These are phyloP conservation scores for Equus quagga DNA, from an alignment of 2,113 vertebrate species.

Conservation along the genomic window DNA sequence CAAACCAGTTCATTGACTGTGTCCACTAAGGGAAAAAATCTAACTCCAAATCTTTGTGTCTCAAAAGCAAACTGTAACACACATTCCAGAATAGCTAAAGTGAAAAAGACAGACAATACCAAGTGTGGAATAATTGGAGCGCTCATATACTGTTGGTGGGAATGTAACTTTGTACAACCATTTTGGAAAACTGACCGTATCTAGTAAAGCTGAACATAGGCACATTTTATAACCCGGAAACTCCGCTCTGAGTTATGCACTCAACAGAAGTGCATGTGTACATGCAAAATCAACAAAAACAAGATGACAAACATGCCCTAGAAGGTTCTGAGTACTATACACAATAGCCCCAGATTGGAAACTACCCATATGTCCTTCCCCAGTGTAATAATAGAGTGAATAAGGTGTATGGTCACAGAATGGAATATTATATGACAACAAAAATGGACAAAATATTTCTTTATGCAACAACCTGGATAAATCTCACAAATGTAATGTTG, in stretches of 20 bases:
- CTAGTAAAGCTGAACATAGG: background rate
- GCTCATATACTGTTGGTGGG: background rate
- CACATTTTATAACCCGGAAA: background rate
- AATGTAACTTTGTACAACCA: background rate
- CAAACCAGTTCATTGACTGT: background rate
- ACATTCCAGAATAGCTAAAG: background rate
- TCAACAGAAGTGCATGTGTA: background rate
- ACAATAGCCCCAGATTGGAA: background rate
- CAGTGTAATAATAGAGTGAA: background rate
- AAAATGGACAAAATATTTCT: background rate
- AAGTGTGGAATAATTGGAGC: background rate
- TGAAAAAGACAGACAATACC: background rate
- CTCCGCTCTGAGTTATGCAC: background rate
- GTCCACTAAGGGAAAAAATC: background rate
- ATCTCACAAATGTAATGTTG: background rate
- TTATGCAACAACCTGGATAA: background rate
- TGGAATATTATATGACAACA: background rate
- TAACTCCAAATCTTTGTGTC: background rate
- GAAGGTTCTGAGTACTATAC: background rate
- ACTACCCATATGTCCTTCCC: background rate
- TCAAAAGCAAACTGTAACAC: background rate
- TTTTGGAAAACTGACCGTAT: background rate
- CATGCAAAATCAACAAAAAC: background rate
- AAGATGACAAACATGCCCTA: background rate
- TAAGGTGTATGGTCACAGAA: background rate